These are phyloP conservation scores for Aspidiotus destructor DNA, from an alignment of 2,888 invertebrate species.

Conservation along the genomic window DNA sequence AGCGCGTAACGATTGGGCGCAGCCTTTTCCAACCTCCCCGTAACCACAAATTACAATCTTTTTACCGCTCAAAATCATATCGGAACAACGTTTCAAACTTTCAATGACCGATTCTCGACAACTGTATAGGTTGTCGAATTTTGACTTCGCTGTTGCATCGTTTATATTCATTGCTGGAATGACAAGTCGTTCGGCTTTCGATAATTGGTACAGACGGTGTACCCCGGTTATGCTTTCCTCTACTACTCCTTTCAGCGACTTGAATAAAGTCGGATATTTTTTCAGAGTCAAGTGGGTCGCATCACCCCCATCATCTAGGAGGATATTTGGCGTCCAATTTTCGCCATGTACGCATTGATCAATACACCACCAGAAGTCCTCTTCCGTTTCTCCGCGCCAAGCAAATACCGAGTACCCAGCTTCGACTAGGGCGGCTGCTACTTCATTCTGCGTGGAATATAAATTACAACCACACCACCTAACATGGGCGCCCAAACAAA, in stretches of 20 bases:
- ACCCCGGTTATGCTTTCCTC: slow-evolving; percentile 97
- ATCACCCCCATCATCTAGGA: slow-evolving; percentile 93
- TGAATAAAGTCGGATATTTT: slow-evolving; percentile 90
- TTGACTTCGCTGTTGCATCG: slow-evolving; percentile 95
- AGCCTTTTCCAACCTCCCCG: slow-evolving; percentile 95
- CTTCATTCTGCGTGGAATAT: slow-evolving; percentile 95
- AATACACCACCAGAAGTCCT: slow-evolving; percentile 99
- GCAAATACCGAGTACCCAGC: slow-evolving; percentile 73
- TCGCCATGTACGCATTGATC: slow-evolving; percentile 86
- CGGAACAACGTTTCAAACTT: slow-evolving; percentile 78
- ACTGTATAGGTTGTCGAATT: slow-evolving; percentile 93
- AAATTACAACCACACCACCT: slow-evolving; percentile 98
- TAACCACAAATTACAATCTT: slow-evolving; percentile 94
- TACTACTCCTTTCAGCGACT: slow-evolving; percentile 86
- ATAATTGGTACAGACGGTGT: slow-evolving; percentile 87
- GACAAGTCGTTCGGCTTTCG: slow-evolving; percentile 84
- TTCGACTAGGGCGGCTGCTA: slow-evolving; percentile 75
- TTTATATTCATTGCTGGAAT: slow-evolving; percentile 99
- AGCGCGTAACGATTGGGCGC: slow-evolving; percentile 88
- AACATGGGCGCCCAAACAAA: slow-evolving; percentile 78
- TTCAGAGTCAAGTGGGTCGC: slow-evolving; percentile 93
- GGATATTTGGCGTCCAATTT: slow-evolving; percentile 96
- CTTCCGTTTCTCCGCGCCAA: slow-evolving; percentile 95
- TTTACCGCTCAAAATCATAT: slow-evolving; percentile 96
- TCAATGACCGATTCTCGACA: slow-evolving; percentile 86